Base-by-base conservation (phyloP, 92 coral and sea anemone genomes). In the Porites rus region DNA sequence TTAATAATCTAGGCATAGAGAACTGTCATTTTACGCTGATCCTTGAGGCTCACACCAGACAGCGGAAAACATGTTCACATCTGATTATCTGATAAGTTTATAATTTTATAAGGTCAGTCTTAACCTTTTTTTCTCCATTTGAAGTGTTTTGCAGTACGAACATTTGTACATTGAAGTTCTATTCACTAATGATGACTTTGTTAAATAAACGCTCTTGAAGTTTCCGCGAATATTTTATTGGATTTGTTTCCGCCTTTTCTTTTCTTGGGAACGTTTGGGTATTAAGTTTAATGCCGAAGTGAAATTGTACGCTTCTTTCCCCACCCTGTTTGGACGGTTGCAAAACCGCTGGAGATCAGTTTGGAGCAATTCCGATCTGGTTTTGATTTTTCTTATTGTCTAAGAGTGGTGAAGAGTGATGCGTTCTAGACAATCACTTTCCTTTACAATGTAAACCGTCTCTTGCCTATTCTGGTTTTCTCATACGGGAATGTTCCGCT, bases 121-220 rank as follows among this genome's bases (percentile, higher is more conserved):
- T 17, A 21, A n/a, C 24, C 78, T 22, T 24, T 56, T 28, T 28
- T 58, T 13, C 50, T 24, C 51, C 28, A 16, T 56, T n/a, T 76
- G 8, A 56, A 4, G 19, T 75, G 60, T 51, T 74, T 67, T 79
- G 84, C 25, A 63, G 50, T 53, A 1, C 28, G 63, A 54, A 62
- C 58, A 77, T 24, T 63, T 65, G 65, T 79, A 79, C 61, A 67
- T 79, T 79, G 74, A 51, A 28, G 63, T 28, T 50, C 14, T 46
- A 51, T 79, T 67, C 14, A 17, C 13, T 10, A 24, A 74, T 74
- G 63, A 22, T 20, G 24, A 51, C 74, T 79, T 79, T 79, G 75
- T 67, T 66, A 79, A 79, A 67, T 67, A 79, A 79, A 79, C 74
- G 24, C 38, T n/a, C 64, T 66, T 79, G 25, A 13, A 18, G 8